Conservation (phyloP, 37 sponge, comb jelly and placozoan species). For the Chondrosia reniformis region DNA sequence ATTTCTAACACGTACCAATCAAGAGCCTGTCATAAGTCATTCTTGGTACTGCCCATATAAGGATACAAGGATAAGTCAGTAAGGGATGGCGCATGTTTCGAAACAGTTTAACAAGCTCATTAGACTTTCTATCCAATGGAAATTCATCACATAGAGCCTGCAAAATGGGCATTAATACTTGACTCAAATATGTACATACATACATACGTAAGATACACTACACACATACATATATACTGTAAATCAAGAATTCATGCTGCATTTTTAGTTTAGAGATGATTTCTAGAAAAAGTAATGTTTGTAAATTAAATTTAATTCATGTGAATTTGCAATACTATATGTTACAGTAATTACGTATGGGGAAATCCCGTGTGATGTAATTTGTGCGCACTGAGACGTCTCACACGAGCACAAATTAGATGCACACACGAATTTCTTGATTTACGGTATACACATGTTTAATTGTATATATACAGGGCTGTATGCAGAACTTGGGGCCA, state of each 20-base stretch:
- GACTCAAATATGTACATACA: neutral
- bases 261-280: neutral
- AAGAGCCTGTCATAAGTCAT: conserved; percentile 72
- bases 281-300: neutral
- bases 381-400: no score
- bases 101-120: conserved; percentile 45
- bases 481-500: no score
- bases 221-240: neutral
- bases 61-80: conserved; percentile 32
- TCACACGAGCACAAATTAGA: no score
- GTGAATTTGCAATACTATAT: neutral
- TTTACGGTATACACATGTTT: no score
- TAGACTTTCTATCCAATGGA: conserved; percentile 51
- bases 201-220: neutral
- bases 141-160: neutral
- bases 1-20: no score
- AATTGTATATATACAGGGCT: no score
- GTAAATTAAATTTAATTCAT: neutral
- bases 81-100: conserved; percentile 61
- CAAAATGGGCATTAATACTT: neutral
- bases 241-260: neutral
- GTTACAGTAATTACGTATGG: neutral
- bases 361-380: no score
- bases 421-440: no score
- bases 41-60: conserved; percentile 56